phyloP scores from a whole-genome alignment of 2,888 invertebrate species.

The Eupithecia dodoneata region DNA sequence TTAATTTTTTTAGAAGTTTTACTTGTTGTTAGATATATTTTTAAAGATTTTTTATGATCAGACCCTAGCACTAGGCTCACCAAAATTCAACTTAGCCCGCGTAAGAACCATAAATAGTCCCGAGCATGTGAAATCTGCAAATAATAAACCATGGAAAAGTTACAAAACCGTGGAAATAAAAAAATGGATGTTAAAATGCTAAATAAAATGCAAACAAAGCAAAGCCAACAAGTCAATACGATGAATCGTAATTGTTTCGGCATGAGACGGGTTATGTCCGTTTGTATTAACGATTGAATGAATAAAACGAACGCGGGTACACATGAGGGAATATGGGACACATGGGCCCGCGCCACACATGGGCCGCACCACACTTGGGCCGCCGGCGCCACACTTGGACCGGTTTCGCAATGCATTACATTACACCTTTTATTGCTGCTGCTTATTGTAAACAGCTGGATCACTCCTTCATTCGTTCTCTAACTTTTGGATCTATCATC shows the following conservation, averaged over 20 bases:
- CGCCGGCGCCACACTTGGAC: neutral
- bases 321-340: slow-evolving; percentile 11
- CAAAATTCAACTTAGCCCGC: neutral
- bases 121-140: neutral
- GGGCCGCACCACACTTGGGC: too few species aligned
- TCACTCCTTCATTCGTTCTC: neutral
- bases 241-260: slow-evolving; percentile 11
- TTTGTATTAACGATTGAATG: slow-evolving; percentile 17
- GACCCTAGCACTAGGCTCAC: too few species aligned
- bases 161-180: neutral
- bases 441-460: slow-evolving; percentile 18
- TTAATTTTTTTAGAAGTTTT: too few species aligned
- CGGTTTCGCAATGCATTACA: slow-evolving; percentile 38
- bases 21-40: too few species aligned
- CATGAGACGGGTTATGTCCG: neutral
- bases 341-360: neutral
- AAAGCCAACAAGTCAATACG: slow-evolving; percentile 16
- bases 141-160: neutral
- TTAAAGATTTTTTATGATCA: too few species aligned
- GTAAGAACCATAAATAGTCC: neutral
- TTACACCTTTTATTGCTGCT: slow-evolving; percentile 38
- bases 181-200: neutral
- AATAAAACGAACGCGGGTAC: slow-evolving; percentile 15
- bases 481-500: neutral
- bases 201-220: slow-evolving; percentile 7